Evolutionary conservation across 64 coral and sea anemone species (phyloP).

Genomic region (Montipora efflorescens): DNA sequence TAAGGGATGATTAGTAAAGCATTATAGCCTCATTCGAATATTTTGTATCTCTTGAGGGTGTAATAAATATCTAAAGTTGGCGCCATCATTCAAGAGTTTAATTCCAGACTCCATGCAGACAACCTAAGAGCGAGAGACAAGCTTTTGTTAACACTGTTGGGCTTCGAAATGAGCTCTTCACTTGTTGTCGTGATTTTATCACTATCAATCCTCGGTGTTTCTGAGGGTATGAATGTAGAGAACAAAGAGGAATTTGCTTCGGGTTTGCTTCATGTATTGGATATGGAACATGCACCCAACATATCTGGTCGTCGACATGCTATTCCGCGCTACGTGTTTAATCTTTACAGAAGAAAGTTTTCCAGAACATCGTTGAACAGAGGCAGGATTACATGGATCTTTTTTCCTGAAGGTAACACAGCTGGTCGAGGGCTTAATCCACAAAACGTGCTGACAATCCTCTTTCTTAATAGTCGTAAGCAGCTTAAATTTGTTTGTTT

Average conservation of each 20-base stretch:
- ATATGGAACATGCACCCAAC: slow-evolving; percentile 44
- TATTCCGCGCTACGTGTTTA: slow-evolving; percentile 19
- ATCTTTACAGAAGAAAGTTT: slow-evolving; percentile 33
- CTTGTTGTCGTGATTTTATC: slow-evolving; percentile 4
- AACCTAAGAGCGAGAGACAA: not conserved
- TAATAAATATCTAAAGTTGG: slow-evolving; percentile 22
- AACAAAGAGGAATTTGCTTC: slow-evolving; percentile 30
- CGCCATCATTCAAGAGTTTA: slow-evolving; percentile 35
- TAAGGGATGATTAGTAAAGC: not conserved
- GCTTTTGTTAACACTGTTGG: not conserved
- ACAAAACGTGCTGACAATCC: slow-evolving; percentile 32
- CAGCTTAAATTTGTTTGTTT: slow-evolving; percentile 32
- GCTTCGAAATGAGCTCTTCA: slow-evolving; percentile 23
- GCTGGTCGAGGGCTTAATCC: slow-evolving; percentile 7
- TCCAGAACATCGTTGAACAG: not conserved
- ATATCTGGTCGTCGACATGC: slow-evolving; percentile 21
- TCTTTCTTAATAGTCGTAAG: slow-evolving; percentile 19
- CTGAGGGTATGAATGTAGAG: slow-evolving; percentile 3
- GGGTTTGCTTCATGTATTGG: slow-evolving; percentile 28
- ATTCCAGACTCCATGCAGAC: not conserved
- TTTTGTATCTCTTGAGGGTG: slow-evolving; percentile 37
- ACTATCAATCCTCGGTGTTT: slow-evolving; percentile 3
- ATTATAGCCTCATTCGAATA: slow-evolving; percentile 30
- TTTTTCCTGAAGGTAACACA: slow-evolving; percentile 36
- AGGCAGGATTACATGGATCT: slow-evolving; percentile 7